Conservation (phyloP, 2,113 vertebrate species). For the Mirounga angustirostris region DNA sequence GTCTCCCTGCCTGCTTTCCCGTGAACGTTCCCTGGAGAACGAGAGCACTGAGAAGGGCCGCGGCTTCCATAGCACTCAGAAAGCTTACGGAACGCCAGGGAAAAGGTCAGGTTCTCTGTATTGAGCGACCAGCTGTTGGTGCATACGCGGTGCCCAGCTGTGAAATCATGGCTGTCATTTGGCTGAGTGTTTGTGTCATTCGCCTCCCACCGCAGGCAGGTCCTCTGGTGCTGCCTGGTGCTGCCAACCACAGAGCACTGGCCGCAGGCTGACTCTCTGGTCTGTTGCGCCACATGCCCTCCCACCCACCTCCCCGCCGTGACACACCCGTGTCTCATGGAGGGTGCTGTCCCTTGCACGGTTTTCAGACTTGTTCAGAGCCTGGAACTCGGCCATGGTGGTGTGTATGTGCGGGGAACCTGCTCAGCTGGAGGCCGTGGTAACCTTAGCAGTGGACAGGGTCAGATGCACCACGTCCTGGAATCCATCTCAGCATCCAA, state of each 20-base stretch:
- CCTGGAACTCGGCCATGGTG: fast-evolving
- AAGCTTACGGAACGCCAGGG: background rate
- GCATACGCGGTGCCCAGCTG: fast-evolving
- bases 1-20: background rate
- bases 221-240: background rate
- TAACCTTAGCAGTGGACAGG: background rate
- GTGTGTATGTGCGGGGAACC: background rate
- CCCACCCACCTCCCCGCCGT: fast-evolving
- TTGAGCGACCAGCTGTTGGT: too few relatives aligned
- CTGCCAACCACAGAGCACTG: background rate
- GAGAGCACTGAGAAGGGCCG: background rate
- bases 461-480: background rate
- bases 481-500: background rate
- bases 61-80: background rate
- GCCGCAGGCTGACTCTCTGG: background rate
- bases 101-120: background rate
- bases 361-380: background rate
- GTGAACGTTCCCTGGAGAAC: background rate
- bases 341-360: background rate
- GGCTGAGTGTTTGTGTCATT: fast-evolving
- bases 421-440: background rate
- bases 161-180: background rate
- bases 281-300: background rate
- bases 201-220: fast-evolving
- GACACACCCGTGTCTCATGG: background rate